Percentiles rank a stretch among this genome's conserved stretches.
phyloP scores from a whole-genome alignment of 2,797 vertebrate species.

The Esox lucius region DNA sequence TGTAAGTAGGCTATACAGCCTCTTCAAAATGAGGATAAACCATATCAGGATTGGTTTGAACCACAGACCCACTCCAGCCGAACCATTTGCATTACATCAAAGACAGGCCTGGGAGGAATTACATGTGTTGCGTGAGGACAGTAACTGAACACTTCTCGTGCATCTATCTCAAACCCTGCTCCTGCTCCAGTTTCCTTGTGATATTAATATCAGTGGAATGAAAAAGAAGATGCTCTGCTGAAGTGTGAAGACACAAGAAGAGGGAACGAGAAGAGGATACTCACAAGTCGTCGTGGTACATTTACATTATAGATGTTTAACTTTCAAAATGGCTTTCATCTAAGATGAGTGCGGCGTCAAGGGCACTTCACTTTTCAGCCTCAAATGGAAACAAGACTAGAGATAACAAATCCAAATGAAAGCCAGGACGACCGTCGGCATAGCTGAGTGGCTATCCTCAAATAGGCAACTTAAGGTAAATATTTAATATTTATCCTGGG shows the following conservation, averaged over 20 bases:
- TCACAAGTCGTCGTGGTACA: slow-evolving; percentile 15
- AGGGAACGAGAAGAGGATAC: background rate
- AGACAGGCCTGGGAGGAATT: slow-evolving; percentile 18
- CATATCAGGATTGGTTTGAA: slow-evolving; percentile 10
- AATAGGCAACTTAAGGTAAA: slow-evolving; percentile 34
- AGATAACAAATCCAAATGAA: slow-evolving; percentile 19
- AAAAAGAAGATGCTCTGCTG: background rate
- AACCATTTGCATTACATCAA: slow-evolving; percentile 21
- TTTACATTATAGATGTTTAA: slow-evolving; percentile 41
- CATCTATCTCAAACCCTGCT: slow-evolving; percentile 21
- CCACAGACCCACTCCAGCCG: slow-evolving; percentile 35
- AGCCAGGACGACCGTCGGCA: background rate
- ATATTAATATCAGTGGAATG: slow-evolving; percentile 15
- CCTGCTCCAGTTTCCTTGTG: slow-evolving; percentile 16
- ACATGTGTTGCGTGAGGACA: slow-evolving; percentile 25
- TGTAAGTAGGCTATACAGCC: background rate
- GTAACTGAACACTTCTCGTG: slow-evolving; percentile 33
- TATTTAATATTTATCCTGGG: slow-evolving; percentile 35
- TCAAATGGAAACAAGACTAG: slow-evolving; percentile 47
- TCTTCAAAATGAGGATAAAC: background rate
- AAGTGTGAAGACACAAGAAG: background rate
- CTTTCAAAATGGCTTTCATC: slow-evolving; percentile 41
- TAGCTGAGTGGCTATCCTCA: slow-evolving; percentile 12
- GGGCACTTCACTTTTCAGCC: slow-evolving; percentile 13
- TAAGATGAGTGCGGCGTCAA: slow-evolving; percentile 5